These are phyloP conservation scores for Himalopsyche tibetana DNA, from an alignment of 2,888 invertebrate species.

Conservation along the genomic window DNA sequence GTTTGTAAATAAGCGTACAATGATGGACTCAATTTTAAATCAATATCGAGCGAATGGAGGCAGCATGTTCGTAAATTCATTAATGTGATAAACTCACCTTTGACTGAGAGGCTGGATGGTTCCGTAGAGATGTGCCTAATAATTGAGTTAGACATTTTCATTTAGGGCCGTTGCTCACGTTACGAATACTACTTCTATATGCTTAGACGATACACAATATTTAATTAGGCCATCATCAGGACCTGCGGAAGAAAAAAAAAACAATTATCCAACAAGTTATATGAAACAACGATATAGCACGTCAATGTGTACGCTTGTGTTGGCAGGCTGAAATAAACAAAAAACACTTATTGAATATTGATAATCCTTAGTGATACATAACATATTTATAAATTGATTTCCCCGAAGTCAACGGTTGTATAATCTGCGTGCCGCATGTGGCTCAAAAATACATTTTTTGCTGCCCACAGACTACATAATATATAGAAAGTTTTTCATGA, in stretches of 20 bases:
- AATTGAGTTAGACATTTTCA: constrained; percentile 47
- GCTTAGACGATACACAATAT: constrained; percentile 13
- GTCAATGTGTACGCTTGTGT: no score
- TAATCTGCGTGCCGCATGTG: no score
- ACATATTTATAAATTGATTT: no score
- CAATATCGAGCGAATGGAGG: background rate
- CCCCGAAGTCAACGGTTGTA: no score
- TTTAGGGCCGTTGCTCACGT: constrained; percentile 7
- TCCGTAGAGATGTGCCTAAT: constrained; percentile 76
- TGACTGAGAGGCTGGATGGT: constrained; percentile 73
- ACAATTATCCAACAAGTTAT: background rate
- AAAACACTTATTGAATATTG: no score
- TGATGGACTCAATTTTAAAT: constrained; percentile 4
- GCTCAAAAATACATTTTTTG: no score
- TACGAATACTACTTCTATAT: constrained; percentile 40
- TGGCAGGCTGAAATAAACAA: no score
- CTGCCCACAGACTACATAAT: no score
- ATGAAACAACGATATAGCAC: background rate
- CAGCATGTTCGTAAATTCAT: constrained; percentile 12
- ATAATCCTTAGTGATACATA: no score
- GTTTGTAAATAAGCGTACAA: no score
- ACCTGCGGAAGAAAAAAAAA: constrained; percentile 47
- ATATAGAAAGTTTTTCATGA: no score
- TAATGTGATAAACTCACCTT: constrained; percentile 70
- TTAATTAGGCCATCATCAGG: constrained; percentile 49